These are phyloP conservation scores for Rotaria socialis DNA, from an alignment of 2,888 invertebrate species.

Conservation along the genomic window DNA sequence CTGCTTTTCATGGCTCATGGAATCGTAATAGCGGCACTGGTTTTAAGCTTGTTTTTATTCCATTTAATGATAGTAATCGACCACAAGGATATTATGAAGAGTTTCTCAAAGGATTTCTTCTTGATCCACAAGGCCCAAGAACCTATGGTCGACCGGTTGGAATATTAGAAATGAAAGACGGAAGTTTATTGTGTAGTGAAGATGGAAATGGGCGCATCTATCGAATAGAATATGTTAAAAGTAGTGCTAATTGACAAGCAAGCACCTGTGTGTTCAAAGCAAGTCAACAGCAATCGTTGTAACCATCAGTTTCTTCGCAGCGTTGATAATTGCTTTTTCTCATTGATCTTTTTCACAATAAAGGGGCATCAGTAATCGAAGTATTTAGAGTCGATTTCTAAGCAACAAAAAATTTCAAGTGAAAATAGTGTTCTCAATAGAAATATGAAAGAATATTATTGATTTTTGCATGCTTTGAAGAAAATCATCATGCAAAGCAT, in stretches of 20 bases:
- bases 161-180: neutral
- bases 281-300: neutral
- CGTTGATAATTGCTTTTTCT: neutral
- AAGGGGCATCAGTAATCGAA: too few relatives aligned
- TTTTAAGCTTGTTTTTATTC: neutral
- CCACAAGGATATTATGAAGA: constrained; percentile 12
- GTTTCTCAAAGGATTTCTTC: neutral
- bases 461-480: too few relatives aligned
- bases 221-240: neutral
- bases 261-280: accelerated
- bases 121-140: neutral
- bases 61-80: neutral
- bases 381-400: too few relatives aligned
- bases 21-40: neutral
- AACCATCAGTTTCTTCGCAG: neutral
- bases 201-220: neutral
- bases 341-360: too few relatives aligned
- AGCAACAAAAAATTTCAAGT: too few relatives aligned
- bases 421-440: too few relatives aligned
- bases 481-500: too few relatives aligned
- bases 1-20: constrained; percentile 32
- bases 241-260: neutral
- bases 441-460: too few relatives aligned
- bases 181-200: neutral
- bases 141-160: constrained; percentile 25